Conservation (phyloP, 2,888 invertebrate species). For the Acanthacorydalis orientalis region DNA sequence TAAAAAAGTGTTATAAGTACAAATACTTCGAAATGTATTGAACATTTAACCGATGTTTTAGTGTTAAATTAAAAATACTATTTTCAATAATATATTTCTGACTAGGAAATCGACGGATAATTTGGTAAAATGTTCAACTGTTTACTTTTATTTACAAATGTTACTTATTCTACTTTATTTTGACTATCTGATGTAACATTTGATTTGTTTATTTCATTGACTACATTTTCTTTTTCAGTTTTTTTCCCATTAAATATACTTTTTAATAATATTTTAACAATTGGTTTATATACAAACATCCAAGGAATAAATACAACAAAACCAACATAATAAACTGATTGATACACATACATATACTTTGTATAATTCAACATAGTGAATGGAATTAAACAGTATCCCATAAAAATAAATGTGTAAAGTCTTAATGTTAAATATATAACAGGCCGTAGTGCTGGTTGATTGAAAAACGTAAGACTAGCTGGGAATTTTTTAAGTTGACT, state of each 20-base stretch:
- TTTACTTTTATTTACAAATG: too few species aligned
- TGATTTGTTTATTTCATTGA: too few species aligned
- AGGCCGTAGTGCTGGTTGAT: conserved; percentile 23
- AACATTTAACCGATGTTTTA: too few species aligned
- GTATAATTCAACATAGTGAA: conserved; percentile 53
- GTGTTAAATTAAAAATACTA: too few species aligned
- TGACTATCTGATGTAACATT: too few species aligned
- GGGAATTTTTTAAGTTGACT: conserved; percentile 34
- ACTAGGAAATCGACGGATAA: too few species aligned
- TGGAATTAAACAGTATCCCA: conserved; percentile 68
- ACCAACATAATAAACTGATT: conserved; percentile 49
- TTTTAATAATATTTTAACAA: conserved; percentile 12
- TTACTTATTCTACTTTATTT: too few species aligned
- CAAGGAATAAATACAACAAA: conserved; percentile 49
- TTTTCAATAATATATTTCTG: too few species aligned
- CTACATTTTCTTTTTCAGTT: background rate
- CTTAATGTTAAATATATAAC: conserved; percentile 42
- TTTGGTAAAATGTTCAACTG: too few species aligned
- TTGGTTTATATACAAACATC: conserved; percentile 37
- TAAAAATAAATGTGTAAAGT: conserved; percentile 58
- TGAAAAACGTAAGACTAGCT: conserved; percentile 29
- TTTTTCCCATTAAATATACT: background rate
- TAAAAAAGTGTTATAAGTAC: too few species aligned
- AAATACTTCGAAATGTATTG: too few species aligned
- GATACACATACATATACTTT: conserved; percentile 48